A percentile compares a stretch with the other conserved stretches of the same genome.
These are phyloP conservation scores for mouse (Mus musculus) DNA, from an alignment of 2,113 vertebrate genomes.

Conservation along the genomic window DNA sequence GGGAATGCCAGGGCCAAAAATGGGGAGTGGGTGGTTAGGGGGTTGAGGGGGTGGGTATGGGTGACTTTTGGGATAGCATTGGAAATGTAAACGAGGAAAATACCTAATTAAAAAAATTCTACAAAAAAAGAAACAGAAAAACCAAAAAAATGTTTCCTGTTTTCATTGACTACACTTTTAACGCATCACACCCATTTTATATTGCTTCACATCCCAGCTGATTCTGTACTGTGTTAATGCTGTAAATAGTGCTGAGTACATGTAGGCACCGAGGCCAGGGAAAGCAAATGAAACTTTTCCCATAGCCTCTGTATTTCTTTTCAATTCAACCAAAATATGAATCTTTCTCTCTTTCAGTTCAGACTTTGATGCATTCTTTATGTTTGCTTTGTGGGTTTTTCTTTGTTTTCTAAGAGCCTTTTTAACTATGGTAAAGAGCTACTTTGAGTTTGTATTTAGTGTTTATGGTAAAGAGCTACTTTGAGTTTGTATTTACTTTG, in stretches of 20 bases:
- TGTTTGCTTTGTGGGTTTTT: not conserved
- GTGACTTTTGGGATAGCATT: too few relatives aligned
- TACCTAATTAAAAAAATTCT: too few relatives aligned
- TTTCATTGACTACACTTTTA: not conserved
- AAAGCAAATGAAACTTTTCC: not conserved
- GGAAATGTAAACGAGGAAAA: too few relatives aligned
- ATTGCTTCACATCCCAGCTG: not conserved
- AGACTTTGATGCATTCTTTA: not conserved
- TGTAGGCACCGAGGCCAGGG: not conserved
- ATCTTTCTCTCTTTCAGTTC: not conserved
- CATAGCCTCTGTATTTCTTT: not conserved
- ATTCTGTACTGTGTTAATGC: not conserved
- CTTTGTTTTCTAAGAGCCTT: not conserved
- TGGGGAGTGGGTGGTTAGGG: too few relatives aligned
- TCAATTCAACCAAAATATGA: not conserved
- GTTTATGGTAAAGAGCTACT: not conserved
- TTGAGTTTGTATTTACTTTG: not conserved
- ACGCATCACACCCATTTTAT: not conserved
- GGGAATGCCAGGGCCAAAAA: too few relatives aligned
- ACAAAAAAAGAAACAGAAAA: too few relatives aligned
- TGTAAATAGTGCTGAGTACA: not conserved
- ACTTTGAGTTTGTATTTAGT: not conserved
- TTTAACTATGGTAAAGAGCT: not conserved
- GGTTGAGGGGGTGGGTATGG: too few relatives aligned
- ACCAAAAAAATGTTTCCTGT: too few relatives aligned